Evolutionary conservation across 2,113 vertebrate genomes (phyloP), one percentile per base, ranked within the genome.

Genomic region (Steatornis caripensis): DNA sequence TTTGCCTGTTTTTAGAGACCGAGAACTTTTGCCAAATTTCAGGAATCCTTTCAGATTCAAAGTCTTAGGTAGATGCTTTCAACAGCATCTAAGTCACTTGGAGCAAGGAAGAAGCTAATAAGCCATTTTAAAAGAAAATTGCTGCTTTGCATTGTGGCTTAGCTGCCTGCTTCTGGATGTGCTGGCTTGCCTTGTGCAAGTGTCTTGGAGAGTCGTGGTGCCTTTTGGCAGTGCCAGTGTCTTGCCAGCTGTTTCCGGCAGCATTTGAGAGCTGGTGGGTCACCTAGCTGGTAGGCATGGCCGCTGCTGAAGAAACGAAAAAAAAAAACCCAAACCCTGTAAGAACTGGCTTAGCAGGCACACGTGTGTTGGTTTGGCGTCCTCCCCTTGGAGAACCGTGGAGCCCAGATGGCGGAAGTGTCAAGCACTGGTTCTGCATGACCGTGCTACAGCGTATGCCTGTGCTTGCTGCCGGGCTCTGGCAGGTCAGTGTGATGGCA

Each of bases 371-470:
- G 15, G 6, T 12, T 43, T 79, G 61, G 30, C 64, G 71, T 27
- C 14, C 18, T 71, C 36, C 8, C 21, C 78, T 41, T 78, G 60
- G 64, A 23, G 15, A 34, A 60, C 5, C 5, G 1, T 19, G 58
- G 66, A 95, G 57, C 34, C 30, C 46, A 66, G 68, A 11, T 5
- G 11, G 15, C 18, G 69, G 46, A 14, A 55, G 36, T 34, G 48
- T 34, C 5, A 24, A 36, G 18, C 7, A 2, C 21, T 24, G 4
- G 53, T 84, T n/a, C 68, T 70, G 41, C 9, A 1, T 39, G 68
- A 32, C 46, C 0, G 0, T 34, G 23, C 43, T 43, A 6, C 0
- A 1, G 27, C 7, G 17, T 30, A 5, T 9, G 11, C 20, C 61
- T 58, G 23, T 15, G 15, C 46, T 75, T 34, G 32, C 17, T 84